These are phyloP conservation scores for Barnardius zonarius DNA, from an alignment of 2,113 vertebrate species.

Conservation along the genomic window DNA sequence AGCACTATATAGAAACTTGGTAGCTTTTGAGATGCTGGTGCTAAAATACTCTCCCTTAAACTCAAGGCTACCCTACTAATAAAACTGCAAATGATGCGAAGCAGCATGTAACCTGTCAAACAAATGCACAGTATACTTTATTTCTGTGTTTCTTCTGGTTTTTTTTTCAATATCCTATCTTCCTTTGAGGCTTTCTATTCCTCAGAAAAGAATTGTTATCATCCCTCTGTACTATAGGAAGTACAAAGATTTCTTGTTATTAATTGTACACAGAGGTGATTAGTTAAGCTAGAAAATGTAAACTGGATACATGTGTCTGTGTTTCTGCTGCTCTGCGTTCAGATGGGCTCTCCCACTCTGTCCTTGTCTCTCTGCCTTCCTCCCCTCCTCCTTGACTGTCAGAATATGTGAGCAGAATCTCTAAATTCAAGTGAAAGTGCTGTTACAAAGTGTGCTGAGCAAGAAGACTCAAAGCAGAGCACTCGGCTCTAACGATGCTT, in stretches of 20 bases:
- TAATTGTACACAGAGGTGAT: not conserved
- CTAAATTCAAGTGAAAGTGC: not conserved
- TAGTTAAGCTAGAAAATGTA: not conserved
- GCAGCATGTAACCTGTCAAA: not conserved
- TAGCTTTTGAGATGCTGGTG: not conserved
- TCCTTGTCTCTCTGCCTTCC: constrained; percentile 25
- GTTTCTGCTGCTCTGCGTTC: not conserved
- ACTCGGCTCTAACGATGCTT: not conserved
- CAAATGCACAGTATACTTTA: not conserved
- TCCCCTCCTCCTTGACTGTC: not conserved
- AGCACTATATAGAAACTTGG: not conserved
- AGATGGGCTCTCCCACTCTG: not conserved
- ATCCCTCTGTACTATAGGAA: not conserved
- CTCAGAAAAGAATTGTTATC: not conserved
- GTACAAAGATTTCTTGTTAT: not conserved
- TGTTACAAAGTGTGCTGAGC: not conserved
- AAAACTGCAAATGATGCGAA: not conserved
- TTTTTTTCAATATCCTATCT: not conserved
- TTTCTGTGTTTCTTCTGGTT: not conserved
- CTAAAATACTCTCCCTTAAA: not conserved
- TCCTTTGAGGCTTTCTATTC: not conserved
- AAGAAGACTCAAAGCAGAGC: not conserved
- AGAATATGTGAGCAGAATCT: constrained; percentile 16
- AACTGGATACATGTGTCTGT: not conserved
- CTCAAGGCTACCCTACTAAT: not conserved